phyloP scores from a whole-genome alignment of 1,140 invertebrate species.

The Maniola jurtina region DNA sequence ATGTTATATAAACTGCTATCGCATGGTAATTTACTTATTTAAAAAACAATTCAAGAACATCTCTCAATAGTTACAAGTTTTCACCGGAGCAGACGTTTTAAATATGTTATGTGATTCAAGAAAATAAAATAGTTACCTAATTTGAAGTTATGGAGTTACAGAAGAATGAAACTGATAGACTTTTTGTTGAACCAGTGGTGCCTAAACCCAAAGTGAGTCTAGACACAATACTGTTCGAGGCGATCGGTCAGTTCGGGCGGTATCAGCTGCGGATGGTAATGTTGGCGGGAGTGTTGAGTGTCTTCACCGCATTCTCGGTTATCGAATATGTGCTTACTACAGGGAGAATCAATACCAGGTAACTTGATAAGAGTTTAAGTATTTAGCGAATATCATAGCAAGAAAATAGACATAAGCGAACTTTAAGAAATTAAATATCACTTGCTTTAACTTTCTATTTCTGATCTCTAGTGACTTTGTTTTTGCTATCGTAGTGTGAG shows the following conservation, averaged over 20 bases:
- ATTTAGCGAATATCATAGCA: too few species aligned
- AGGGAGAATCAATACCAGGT: constrained; percentile 78
- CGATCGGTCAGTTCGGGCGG: constrained; percentile 80
- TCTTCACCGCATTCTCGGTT: constrained; percentile 78
- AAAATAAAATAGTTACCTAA: too few species aligned
- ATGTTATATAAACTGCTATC: too few species aligned
- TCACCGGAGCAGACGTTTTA: too few species aligned
- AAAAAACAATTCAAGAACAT: too few species aligned
- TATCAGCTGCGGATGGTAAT: constrained; percentile 79
- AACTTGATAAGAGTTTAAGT: not conserved
- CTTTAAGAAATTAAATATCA: not conserved
- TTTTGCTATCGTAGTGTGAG: too few species aligned
- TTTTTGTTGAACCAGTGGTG: not conserved
- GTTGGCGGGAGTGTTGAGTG: constrained; percentile 77
- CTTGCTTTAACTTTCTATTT: constrained; percentile 43
- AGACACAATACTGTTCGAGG: constrained; percentile 66
- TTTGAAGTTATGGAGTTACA: not conserved
- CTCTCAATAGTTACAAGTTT: too few species aligned
- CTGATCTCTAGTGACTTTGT: too few species aligned
- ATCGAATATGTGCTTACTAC: constrained; percentile 81
- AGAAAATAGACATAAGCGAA: not conserved
- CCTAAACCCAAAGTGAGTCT: constrained; percentile 43
- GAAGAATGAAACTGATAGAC: not conserved
- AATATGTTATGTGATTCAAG: too few species aligned
- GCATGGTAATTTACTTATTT: too few species aligned